phyloP scores from a whole-genome alignment of 2,113 vertebrate species.

The Urocolius indicus region DNA sequence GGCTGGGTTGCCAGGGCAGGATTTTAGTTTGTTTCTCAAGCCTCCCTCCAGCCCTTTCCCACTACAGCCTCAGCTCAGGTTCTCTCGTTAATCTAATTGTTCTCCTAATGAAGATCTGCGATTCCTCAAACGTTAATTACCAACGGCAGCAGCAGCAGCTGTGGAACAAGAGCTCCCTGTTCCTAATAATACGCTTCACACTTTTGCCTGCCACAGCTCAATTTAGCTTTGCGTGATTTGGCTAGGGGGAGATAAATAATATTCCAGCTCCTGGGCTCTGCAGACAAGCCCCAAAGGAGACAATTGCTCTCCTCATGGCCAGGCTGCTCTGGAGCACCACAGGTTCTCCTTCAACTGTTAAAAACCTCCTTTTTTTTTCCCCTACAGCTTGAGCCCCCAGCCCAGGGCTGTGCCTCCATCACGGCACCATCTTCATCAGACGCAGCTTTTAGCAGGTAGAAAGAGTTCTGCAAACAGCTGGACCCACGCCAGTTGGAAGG shows the following conservation, averaged over 20 bases:
- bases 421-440: accelerated
- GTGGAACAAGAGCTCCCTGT: slow-evolving; percentile 64
- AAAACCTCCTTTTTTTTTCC: background rate
- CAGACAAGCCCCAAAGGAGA: background rate
- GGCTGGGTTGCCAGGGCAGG: slow-evolving; percentile 17
- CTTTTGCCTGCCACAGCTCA: slow-evolving; percentile 63
- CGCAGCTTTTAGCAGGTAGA: background rate
- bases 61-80: slow-evolving; percentile 19
- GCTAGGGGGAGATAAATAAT: slow-evolving; percentile 27
- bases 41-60: slow-evolving; percentile 16
- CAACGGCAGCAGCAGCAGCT: slow-evolving; percentile 58
- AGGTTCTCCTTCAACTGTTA: background rate
- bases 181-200: slow-evolving; percentile 66
- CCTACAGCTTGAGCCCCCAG: background rate
- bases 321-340: accelerated
- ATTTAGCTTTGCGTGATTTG: slow-evolving; percentile 53
- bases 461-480: background rate
- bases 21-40: slow-evolving; percentile 28
- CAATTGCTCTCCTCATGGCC: background rate
- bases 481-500: background rate
- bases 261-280: background rate
- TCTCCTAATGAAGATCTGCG: slow-evolving; percentile 75
- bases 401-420: background rate
- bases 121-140: slow-evolving; percentile 74
- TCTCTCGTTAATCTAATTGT: slow-evolving; percentile 68